Evolutionary conservation across 2,797 vertebrate species (phyloP), one percentile per base, ranked within the genome.

Genomic region (Eidolon dupreanum): DNA sequence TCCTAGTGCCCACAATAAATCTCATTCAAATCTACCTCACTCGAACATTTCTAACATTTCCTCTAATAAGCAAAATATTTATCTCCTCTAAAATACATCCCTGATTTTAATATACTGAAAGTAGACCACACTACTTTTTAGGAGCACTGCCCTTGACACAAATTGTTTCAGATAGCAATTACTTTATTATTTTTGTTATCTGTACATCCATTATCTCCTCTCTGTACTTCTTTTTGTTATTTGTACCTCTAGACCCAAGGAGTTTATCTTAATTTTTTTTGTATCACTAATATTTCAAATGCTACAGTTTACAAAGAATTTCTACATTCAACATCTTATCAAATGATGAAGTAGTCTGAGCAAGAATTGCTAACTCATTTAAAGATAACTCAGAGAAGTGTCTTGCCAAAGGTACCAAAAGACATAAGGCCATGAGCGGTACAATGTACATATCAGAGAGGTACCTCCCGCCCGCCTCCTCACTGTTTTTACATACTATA

Each of bases 21-120:
- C 33, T 65, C 71, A 77, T 22, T 75, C 33, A n/a, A 15, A 38
- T 59, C 41, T 84, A 33, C 75, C 11, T 24, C 31, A 70, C 11
- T 68, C 63, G 36, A 89, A 94, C 53, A 92, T 73, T 51, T n/a
- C 15, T 41, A 75, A 66, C 33, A 61, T 71, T 90, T 81, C 31
- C 65, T 74, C 28, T 74, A 92, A 78, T 33, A 85, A 79, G 26
- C 71, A 28, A 31, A 87, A 53, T 51, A 65, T 70, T 68, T 70
- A 81, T 33, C 53, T 93, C 38, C 57, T 83, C 15, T 51, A 90
- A 87, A 82, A 78, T 68, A 70, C 4, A 86, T 28, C 7, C 46
- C 66, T 96, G 59, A 89, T 63, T 70, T 70, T 90, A 93, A 90
- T 31, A 86, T 15, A 87, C 15, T 89, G 36, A 83, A 89, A 70